Conservation (phyloP, 2,797 vertebrate genomes). For the Eulemur albifrons region DNA sequence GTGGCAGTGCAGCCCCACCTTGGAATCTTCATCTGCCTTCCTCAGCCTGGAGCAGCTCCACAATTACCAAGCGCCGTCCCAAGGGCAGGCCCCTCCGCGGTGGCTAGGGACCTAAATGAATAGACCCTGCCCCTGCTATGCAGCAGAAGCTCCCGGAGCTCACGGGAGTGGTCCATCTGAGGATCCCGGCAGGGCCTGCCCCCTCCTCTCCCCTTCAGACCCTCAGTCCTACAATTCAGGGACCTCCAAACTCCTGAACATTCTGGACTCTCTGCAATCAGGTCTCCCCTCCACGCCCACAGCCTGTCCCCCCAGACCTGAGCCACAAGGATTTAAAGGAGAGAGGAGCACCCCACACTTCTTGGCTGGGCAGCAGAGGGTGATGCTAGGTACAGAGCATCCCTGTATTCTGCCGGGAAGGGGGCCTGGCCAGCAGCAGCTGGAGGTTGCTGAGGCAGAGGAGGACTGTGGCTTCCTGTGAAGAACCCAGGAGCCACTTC, state of each 20-base stretch:
- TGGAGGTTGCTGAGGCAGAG: slow-evolving; percentile 39
- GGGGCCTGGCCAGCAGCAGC: slow-evolving; percentile 13
- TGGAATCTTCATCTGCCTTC: background rate
- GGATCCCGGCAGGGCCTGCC: background rate
- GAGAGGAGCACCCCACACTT: background rate
- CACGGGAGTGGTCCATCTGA: background rate
- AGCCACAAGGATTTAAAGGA: background rate
- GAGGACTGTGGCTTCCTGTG: slow-evolving; percentile 71
- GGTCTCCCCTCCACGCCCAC: background rate
- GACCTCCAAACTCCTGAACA: background rate
- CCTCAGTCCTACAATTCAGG: background rate
- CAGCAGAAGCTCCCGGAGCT: background rate
- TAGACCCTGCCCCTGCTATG: background rate
- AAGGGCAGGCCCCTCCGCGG: background rate
- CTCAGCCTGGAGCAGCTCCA: background rate
- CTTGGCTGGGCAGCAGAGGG: background rate
- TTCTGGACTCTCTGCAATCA: background rate
- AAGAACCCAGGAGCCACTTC: slow-evolving; percentile 72
- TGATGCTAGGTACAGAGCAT: background rate
- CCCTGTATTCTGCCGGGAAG: background rate
- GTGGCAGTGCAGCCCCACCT: slow-evolving; percentile 48
- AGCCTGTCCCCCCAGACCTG: background rate
- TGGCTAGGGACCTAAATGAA: background rate
- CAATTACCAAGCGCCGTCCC: slow-evolving; percentile 13
- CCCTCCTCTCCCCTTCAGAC: background rate